A percentile compares a stretch with the other conserved stretches of the same genome.
Conservation (phyloP, 1,140 invertebrate species). For the Drosophila setifemur region DNA sequence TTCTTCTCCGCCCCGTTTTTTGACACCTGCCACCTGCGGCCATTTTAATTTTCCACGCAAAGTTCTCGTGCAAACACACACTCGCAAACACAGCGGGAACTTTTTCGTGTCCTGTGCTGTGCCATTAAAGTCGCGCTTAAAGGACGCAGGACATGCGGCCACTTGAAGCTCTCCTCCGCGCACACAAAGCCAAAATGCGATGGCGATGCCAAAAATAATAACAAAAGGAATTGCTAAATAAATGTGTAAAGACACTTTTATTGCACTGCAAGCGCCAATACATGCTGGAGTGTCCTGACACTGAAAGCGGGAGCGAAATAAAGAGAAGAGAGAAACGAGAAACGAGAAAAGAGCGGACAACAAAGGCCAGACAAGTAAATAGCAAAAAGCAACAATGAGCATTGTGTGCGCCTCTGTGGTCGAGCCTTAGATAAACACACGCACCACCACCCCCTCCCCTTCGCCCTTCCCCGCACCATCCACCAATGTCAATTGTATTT, state of each 20-base stretch:
- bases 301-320: not conserved
- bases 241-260: conserved; percentile 80
- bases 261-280: conserved; percentile 68
- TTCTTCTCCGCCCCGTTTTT: conserved; percentile 5
- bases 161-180: conserved; percentile 56
- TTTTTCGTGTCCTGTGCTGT: conserved; percentile 3
- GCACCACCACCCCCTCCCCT: conserved; percentile 13
- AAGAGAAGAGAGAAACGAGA: not conserved
- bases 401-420: conserved; percentile 54
- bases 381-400: conserved; percentile 64
- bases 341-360: conserved; percentile 12
- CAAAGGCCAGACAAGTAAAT: conserved; percentile 67
- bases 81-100: not conserved
- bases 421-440: conserved; percentile 72
- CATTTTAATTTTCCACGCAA: conserved; percentile 78
- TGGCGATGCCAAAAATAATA: conserved; percentile 69
- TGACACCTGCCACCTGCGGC: conserved; percentile 69
- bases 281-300: conserved; percentile 8
- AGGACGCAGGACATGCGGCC: conserved; percentile 14
- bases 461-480: conserved; percentile 35
- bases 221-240: conserved; percentile 80
- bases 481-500: conserved; percentile 44
- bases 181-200: conserved; percentile 48
- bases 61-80: conserved; percentile 71
- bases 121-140: conserved; percentile 65